These are phyloP conservation scores for Brotula barbata DNA, from an alignment of 2,797 vertebrate genomes.

Conservation along the genomic window DNA sequence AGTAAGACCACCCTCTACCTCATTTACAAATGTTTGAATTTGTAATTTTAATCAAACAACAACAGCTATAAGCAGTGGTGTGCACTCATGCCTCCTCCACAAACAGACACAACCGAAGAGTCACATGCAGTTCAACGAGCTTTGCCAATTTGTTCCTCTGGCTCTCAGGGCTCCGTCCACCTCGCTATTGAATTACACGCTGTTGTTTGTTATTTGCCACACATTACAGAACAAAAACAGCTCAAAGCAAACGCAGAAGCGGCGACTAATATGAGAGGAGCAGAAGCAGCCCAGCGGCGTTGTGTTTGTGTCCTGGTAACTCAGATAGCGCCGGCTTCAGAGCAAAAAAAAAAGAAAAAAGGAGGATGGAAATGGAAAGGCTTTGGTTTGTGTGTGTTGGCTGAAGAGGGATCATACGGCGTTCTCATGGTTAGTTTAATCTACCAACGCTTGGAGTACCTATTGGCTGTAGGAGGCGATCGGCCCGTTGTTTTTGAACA, in stretches of 20 bases:
- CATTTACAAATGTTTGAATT: conserved; percentile 15
- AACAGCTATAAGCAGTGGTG: conserved; percentile 51
- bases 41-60: conserved; percentile 47
- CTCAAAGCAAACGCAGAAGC: conserved; percentile 63
- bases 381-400: conserved; percentile 36
- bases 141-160: conserved; percentile 50
- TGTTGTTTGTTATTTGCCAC: conserved; percentile 67
- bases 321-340: conserved; percentile 53
- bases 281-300: conserved; percentile 47
- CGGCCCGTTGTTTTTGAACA: background rate
- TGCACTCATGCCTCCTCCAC: conserved; percentile 8
- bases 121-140: conserved; percentile 36
- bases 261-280: conserved; percentile 58
- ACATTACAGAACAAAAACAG: conserved; percentile 68
- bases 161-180: conserved; percentile 54
- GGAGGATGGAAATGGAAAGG: conserved; percentile 46
- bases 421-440: conserved; percentile 5
- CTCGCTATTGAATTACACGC: conserved; percentile 59
- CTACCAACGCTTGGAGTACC: background rate
- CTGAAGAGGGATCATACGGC: conserved; percentile 15
- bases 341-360: conserved; percentile 17
- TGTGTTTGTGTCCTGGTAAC: conserved; percentile 61
- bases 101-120: conserved; percentile 40
- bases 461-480: too few relatives aligned
- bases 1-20: conserved; percentile 2